A percentile compares a stretch with the other conserved stretches of the same genome.
phyloP scores from a whole-genome alignment of 2,797 vertebrate species.

The Anabacerthia variegaticeps region DNA sequence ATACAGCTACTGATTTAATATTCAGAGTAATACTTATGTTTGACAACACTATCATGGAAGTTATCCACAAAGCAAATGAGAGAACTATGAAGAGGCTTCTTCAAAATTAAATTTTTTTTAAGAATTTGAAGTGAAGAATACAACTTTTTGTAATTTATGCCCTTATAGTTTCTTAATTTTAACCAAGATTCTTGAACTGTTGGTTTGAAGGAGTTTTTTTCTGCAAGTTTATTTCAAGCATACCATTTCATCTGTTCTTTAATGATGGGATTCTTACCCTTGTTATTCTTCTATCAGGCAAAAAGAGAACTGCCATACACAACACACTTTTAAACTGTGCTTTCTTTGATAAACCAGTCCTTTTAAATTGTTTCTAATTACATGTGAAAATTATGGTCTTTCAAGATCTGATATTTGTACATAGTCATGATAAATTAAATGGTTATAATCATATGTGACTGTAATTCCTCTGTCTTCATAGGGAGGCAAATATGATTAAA shows the following conservation, averaged over 20 bases:
- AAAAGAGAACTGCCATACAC: neutral
- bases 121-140: neutral
- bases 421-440: neutral
- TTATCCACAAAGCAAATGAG: neutral
- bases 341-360: neutral
- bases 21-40: accelerated
- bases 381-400: neutral
- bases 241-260: neutral
- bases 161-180: neutral
- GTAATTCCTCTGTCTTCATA: neutral
- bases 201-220: neutral
- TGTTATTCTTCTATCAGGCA: neutral
- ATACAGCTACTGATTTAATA: neutral
- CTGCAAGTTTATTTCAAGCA: neutral
- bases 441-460: neutral
- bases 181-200: neutral
- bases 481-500: neutral
- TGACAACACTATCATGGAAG: neutral
- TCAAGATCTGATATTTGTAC: neutral
- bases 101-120: neutral
- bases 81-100: neutral
- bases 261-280: neutral
- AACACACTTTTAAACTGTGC: neutral
- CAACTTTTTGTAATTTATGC: neutral
- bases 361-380: neutral